phyloP scores from a whole-genome alignment of 1,140 invertebrate genomes.

The Drosophila oshimai region DNA sequence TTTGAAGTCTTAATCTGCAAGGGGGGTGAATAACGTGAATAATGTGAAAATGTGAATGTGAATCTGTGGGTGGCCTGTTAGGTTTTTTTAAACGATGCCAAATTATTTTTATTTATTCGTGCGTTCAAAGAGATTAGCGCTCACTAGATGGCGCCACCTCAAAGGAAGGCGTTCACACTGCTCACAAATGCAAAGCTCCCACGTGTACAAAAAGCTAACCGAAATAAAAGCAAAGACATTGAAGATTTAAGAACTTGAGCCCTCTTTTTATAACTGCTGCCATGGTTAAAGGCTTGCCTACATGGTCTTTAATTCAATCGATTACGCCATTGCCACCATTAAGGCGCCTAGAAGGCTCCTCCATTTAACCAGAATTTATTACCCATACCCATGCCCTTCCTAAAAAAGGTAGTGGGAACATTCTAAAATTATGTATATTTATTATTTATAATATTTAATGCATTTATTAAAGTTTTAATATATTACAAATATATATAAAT shows the following conservation, averaged over 20 bases:
- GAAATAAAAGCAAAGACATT: not conserved
- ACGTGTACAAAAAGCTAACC: not conserved
- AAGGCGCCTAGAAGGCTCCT: not conserved
- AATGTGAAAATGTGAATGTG: too few species aligned
- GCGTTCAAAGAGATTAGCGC: conserved; percentile 63
- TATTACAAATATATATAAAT: too few species aligned
- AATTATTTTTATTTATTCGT: conserved; percentile 78
- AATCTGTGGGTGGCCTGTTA: not conserved
- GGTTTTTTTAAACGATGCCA: conserved; percentile 36
- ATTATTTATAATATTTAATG: too few species aligned
- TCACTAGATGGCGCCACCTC: conserved; percentile 44
- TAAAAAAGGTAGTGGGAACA: too few species aligned
- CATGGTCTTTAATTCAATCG: conserved; percentile 18
- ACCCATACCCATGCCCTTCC: too few species aligned
- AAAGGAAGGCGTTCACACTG: conserved; percentile 21
- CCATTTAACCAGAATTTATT: conserved; percentile 18
- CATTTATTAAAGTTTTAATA: too few species aligned
- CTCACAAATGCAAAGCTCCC: conserved; percentile 35
- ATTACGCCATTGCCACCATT: conserved; percentile 21
- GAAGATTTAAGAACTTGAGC: not conserved
- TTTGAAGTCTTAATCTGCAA: conserved; percentile 51
- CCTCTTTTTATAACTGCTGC: not conserved
- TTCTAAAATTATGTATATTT: too few species aligned
- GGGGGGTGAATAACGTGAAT: too few species aligned
- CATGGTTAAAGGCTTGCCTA: conserved; percentile 6